Evolutionary conservation across 2,888 invertebrate species (phyloP).

Genomic region (Mythimna loreyi): DNA sequence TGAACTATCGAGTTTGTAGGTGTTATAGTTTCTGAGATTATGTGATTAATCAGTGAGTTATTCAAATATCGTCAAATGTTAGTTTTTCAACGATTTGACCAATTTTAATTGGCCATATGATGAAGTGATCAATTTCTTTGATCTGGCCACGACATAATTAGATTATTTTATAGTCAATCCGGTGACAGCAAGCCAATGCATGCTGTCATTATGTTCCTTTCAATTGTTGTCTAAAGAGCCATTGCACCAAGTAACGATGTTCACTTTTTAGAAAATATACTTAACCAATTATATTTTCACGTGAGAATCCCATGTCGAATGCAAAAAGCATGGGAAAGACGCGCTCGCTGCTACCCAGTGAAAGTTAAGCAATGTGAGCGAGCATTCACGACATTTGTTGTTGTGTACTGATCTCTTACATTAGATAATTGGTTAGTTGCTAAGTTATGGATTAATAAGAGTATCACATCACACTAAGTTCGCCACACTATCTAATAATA

Average conservation of each 20-base stretch:
- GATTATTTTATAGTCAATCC: neutral
- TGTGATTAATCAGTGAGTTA: no score
- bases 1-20: no score
- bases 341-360: constrained; percentile 46
- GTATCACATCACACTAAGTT: neutral
- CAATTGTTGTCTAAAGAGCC: neutral
- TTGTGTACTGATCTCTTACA: constrained; percentile 23
- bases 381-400: constrained; percentile 34
- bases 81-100: no score
- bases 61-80: no score
- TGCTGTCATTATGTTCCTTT: neutral
- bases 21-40: no score
- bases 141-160: no score
- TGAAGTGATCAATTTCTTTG: no score
- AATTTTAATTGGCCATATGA: no score
- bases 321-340: constrained; percentile 63
- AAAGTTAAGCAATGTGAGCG: constrained; percentile 55
- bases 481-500: no score
- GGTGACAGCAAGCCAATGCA: neutral
- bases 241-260: constrained; percentile 25
- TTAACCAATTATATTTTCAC: constrained; percentile 52
- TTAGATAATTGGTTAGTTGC: constrained; percentile 14
- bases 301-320: constrained; percentile 61
- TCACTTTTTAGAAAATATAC: constrained; percentile 53
- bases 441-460: neutral